These are phyloP conservation scores for Exocentrus adspersus DNA, from an alignment of 2,888 invertebrate species.

Conservation along the genomic window DNA sequence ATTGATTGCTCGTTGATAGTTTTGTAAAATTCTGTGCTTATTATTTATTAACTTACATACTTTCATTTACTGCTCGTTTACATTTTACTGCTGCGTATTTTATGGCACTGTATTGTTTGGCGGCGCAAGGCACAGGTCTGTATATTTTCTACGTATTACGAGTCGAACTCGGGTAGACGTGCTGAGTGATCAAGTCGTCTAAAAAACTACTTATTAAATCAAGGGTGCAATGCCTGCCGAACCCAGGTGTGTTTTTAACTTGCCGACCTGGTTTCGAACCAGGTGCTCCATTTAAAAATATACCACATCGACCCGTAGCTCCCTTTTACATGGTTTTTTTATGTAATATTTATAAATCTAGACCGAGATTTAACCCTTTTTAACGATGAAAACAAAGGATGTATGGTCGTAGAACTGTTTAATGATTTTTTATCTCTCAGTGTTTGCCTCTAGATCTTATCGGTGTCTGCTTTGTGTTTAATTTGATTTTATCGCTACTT, in stretches of 20 bases:
- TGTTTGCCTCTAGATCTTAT: slow-evolving; percentile 19
- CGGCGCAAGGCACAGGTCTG: too few species aligned
- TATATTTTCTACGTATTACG: background rate
- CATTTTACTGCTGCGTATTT: too few species aligned
- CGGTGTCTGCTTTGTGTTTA: slow-evolving; percentile 17
- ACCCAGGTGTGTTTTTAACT: slow-evolving; percentile 59
- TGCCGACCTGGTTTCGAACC: slow-evolving; percentile 61
- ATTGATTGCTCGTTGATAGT: too few species aligned
- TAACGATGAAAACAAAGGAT: slow-evolving; percentile 52
- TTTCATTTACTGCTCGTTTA: too few species aligned
- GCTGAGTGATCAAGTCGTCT: slow-evolving; percentile 30
- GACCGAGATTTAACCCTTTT: slow-evolving; percentile 50
- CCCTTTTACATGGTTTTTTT: slow-evolving; percentile 42
- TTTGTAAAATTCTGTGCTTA: too few species aligned
- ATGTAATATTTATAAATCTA: slow-evolving; percentile 53
- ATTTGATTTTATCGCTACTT: slow-evolving; percentile 23
- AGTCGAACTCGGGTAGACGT: slow-evolving; percentile 15
- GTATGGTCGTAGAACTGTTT: slow-evolving; percentile 41
- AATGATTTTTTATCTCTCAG: slow-evolving; percentile 29
- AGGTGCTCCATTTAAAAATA: slow-evolving; percentile 61
- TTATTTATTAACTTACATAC: too few species aligned
- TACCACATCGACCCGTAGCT: slow-evolving; percentile 50
- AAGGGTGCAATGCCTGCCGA: slow-evolving; percentile 48
- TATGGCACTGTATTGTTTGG: too few species aligned
- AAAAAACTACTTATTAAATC: slow-evolving; percentile 56